phyloP scores from a whole-genome alignment of 2,797 vertebrate species.

The Intellagama lesueurii region DNA sequence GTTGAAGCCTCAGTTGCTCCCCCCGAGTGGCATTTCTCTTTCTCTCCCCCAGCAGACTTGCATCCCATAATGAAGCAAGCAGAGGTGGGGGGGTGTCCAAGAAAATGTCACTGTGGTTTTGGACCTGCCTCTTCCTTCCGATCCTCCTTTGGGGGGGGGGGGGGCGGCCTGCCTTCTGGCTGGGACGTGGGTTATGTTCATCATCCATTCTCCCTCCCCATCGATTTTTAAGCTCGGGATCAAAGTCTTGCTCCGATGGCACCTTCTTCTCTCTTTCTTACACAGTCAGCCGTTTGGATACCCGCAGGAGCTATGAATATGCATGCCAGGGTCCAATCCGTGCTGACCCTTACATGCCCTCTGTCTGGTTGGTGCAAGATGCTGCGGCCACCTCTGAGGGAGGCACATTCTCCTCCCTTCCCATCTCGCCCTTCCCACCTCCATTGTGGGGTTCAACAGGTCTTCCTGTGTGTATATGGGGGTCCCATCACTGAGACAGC shows the following conservation, averaged over 20 bases:
- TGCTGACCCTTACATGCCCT: neutral
- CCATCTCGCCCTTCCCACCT: too few species aligned
- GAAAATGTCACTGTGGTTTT: too few species aligned
- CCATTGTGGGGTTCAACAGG: neutral
- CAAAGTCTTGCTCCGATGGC: neutral
- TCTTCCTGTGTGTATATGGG: too few species aligned
- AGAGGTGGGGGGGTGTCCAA: too few species aligned
- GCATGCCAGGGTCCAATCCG: neutral
- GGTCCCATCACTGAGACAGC: neutral
- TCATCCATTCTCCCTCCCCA: neutral
- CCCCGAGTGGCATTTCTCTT: too few species aligned
- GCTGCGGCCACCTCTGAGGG: neutral
- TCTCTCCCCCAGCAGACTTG: neutral
- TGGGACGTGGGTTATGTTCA: neutral
- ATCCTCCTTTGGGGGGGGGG: neutral
- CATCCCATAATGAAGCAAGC: neutral
- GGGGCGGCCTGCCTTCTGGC: neutral
- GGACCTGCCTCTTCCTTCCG: too few species aligned
- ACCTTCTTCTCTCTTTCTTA: neutral
- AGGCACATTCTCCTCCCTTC: accelerated
- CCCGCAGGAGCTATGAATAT: neutral
- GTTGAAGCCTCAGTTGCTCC: too few species aligned
- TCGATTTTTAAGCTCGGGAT: neutral
- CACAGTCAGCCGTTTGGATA: neutral
- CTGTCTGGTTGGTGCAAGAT: neutral